Percentiles rank a stretch among this genome's conserved stretches.
These are phyloP conservation scores for Sphaerodactylus townsendi DNA, from an alignment of 2,113 vertebrate species.

Conservation along the genomic window DNA sequence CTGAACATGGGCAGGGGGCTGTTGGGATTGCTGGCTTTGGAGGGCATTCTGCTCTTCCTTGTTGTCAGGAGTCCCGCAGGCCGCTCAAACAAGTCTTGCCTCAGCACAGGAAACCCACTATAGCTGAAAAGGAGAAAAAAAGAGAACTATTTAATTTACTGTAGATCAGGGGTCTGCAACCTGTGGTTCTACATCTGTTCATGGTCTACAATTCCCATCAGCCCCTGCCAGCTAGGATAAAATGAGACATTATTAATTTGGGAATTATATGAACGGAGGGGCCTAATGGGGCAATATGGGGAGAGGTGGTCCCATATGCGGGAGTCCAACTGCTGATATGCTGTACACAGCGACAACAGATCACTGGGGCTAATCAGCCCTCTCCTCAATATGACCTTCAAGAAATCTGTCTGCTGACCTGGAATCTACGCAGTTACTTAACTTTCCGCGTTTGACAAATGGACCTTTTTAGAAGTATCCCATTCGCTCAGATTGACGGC, in stretches of 20 bases:
- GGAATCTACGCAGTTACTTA: background rate
- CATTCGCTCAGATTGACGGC: conserved; percentile 44
- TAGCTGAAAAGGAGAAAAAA: conserved; percentile 81
- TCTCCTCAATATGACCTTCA: background rate
- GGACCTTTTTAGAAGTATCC: conserved; percentile 7
- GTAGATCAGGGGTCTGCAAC: no score
- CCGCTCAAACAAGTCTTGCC: conserved; percentile 86
- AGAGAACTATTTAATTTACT: background rate
- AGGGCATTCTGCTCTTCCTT: conserved; percentile 75
- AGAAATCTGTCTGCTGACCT: background rate
- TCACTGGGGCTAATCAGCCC: no score
- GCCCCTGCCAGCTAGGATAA: no score
- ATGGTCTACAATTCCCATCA: no score
- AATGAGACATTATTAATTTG: no score
- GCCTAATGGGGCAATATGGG: no score
- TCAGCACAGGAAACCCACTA: conserved; percentile 92
- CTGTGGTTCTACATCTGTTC: no score
- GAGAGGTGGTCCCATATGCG: no score
- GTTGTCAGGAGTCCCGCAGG: conserved; percentile 79
- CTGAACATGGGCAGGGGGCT: conserved; percentile 95
- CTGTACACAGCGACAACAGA: no score
- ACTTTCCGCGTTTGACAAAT: conserved; percentile 22
- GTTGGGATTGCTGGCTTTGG: conserved; percentile 87
- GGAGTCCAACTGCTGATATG: no score
- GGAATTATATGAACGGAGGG: no score